Base-by-base conservation (phyloP, 2,888 invertebrate genomes). In the Cataglyphis rosenhaueri region DNA sequence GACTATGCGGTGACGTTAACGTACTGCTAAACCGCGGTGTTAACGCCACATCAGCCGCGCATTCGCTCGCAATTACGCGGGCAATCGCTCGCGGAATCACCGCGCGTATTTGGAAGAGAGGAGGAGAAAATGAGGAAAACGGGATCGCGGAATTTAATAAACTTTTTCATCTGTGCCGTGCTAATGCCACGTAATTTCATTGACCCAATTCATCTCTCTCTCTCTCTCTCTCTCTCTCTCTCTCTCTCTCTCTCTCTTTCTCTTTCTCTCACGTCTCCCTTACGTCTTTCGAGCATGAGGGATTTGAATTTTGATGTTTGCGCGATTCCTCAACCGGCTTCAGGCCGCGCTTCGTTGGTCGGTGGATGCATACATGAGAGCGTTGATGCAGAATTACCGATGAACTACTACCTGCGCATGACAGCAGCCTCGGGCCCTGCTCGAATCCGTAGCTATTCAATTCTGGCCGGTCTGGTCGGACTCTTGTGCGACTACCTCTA, bases 371-470 rank as follows among this genome's bases (percentile, higher is more conserved):
- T 75, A 70, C 41, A 76, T 12, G 75, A 21, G 35, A 88, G 85
- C 87, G 79, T 84, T 79, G 85, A 74, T 83, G 85, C 81, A 74
- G 86, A 86, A 88, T 85, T 71, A 88, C 76, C 84, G 85, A 85
- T 85, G 88, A 90, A 68, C 52, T 52, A 87, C 87, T 89, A 88
- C 87, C 91, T 92, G 91, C 87, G 78, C 86, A 87, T 91, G 92
- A 91, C 91, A 91, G 91, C 89, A 86, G 91, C 91, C 89, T 74
- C 76, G 74, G 86, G 90, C 89, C 62, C 18, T 35, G 87, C 84
- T 87, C 88, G 78, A 91, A 90, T 89, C 79, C 88, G 84, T 68
- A 85, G 88, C 92, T 89, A 92, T 92, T 92, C 92, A 89, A 89
- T 91, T 92, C 87, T 71, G 82, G 52, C 87, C 71, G 81, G 52